Percentiles rank a stretch among this genome's conserved stretches.
Evolutionary conservation across 2,113 vertebrate genomes (phyloP).

Genomic region (Lagopus muta): DNA sequence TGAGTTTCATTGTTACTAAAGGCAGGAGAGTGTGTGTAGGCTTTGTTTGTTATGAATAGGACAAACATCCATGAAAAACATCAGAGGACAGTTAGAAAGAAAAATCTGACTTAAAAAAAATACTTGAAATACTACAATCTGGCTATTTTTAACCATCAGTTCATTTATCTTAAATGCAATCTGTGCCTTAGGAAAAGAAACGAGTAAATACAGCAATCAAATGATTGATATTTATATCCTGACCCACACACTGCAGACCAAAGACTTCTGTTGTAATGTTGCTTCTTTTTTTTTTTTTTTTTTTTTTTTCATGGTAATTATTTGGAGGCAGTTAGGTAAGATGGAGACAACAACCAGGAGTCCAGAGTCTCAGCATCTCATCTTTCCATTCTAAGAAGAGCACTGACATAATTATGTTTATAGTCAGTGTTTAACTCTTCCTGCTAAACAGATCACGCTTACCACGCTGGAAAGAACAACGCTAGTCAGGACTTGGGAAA

Average conservation of each 20-base stretch:
- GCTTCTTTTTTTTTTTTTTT: not conserved
- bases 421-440: not conserved
- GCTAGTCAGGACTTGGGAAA: not conserved
- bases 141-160: not conserved
- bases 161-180: not conserved
- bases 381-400: not conserved
- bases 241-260: not conserved
- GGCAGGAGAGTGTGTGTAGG: not conserved
- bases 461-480: not conserved
- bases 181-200: not conserved
- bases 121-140: not conserved
- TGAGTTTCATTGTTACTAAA: not conserved
- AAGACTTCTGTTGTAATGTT: not conserved
- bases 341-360: not conserved
- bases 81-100: not conserved
- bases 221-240: not conserved
- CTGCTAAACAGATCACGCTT: not conserved
- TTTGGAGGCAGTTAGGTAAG: not conserved
- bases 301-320: not conserved
- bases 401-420: not conserved
- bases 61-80: not conserved
- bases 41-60: not conserved
- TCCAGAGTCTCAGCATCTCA: not conserved
- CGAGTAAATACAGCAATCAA: not conserved
- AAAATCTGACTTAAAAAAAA: not conserved